Evolutionary conservation across 1,140 invertebrate genomes (phyloP), one percentile per base, ranked within the genome.

Genomic region (Hyposmocoma kahamanoa): DNA sequence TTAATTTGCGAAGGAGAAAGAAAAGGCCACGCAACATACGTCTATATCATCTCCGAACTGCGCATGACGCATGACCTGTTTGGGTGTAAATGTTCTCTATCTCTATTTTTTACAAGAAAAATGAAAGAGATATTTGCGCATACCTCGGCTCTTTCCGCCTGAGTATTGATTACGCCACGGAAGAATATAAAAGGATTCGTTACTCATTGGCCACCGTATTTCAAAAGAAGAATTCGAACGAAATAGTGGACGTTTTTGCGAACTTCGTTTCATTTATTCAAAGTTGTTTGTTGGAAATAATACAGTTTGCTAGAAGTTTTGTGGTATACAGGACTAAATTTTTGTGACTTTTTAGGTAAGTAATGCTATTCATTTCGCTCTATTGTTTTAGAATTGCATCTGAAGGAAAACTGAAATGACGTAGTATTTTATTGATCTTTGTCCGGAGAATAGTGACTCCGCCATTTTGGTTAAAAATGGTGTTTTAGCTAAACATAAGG

Each of bases 41-140:
- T 17, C 10, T 17, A 15, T 10, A 36, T 17, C 32, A 36, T 15
- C 32, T n/a, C n/a, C n/a, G n/a, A n/a, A n/a, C n/a, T n/a, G n/a
- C n/a, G n/a, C n/a, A n/a, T 53, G 19, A 28, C 50, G 50, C 46
- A 53, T 42, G 47, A 42, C 36, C 3, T 3, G 32, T 36, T 50
- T 57, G 50, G 44, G n/a, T 49, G 50, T 49, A 53, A 18, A 44
- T 43, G 32, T 32, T 38, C 22, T 26, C 22, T 43, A 5, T 47
- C 20, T 36, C 45, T 43, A n/a, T 48, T 28, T 30, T 48, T 38
- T 1, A 3, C 2, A 2, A 0, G 44, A 41, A 2, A 20, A 38
- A 20, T 39, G 20, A 56, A 38, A 41, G 49, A 51, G 24, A 56
- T 19, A 5, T 3, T 36, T 17, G 32, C n/a, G 10, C n/a, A 6